Conservation (phyloP, 2,888 invertebrate genomes). For the Coronaproctus castanopsis region DNA sequence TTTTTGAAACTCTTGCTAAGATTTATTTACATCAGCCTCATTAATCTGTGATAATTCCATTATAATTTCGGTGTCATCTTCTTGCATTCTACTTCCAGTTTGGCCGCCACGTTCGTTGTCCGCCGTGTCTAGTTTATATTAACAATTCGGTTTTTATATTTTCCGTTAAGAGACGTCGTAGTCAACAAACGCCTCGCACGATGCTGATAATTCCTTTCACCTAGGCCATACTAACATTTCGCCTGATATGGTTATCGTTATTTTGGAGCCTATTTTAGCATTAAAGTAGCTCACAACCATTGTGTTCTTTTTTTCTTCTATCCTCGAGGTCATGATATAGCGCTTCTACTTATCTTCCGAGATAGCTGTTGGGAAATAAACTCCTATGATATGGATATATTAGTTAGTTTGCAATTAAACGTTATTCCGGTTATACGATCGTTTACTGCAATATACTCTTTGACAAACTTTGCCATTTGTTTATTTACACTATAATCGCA, state of each 20-base stretch:
- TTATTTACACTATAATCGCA: neutral
- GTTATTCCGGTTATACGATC: neutral
- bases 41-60: too few species aligned
- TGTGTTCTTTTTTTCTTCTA: neutral
- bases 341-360: neutral
- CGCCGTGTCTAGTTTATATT: too few species aligned
- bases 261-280: neutral
- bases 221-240: neutral
- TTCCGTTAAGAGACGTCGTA: too few species aligned
- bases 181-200: too few species aligned
- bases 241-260: neutral
- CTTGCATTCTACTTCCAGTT: too few species aligned
- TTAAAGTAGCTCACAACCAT: neutral
- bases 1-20: too few species aligned
- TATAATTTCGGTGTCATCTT: too few species aligned
- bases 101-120: too few species aligned
- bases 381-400: neutral
- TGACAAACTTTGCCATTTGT: neutral
- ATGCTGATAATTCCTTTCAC: neutral
- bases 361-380: neutral
- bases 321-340: neutral
- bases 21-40: too few species aligned
- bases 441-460: neutral
- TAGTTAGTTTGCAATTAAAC: neutral
- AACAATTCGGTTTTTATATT: too few species aligned